A percentile compares a stretch with the other conserved stretches of the same genome.
These are phyloP conservation scores for Catocala fraxini DNA, from an alignment of 2,888 invertebrate species.

Conservation along the genomic window DNA sequence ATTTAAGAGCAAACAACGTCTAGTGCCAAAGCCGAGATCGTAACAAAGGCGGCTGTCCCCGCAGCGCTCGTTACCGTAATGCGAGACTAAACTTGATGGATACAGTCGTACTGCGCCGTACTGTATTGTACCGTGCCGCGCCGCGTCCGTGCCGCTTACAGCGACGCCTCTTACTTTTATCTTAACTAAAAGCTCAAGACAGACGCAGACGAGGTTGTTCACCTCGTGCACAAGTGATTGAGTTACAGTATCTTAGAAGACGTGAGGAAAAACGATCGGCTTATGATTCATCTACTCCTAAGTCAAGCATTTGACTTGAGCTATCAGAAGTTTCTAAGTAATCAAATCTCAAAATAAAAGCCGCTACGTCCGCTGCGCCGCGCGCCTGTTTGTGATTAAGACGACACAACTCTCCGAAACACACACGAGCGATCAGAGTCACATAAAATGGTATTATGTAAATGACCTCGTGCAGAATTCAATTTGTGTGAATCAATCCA, in stretches of 20 bases:
- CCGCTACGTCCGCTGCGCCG: not conserved
- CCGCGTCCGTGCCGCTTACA: slow-evolving; percentile 44
- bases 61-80: slow-evolving; percentile 66
- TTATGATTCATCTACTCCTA: slow-evolving; percentile 30
- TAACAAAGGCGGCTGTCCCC: slow-evolving; percentile 42
- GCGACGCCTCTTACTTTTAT: slow-evolving; percentile 58
- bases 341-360: slow-evolving; percentile 13
- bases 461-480: slow-evolving; percentile 50
- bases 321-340: slow-evolving; percentile 12
- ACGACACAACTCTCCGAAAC: slow-evolving; percentile 24
- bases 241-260: slow-evolving; percentile 39
- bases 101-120: slow-evolving; percentile 45
- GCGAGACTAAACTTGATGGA: slow-evolving; percentile 71
- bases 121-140: too few relatives aligned
- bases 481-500: slow-evolving; percentile 57
- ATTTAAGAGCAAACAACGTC: slow-evolving; percentile 43
- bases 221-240: slow-evolving; percentile 36
- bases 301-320: slow-evolving; percentile 15
- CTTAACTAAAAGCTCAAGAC: slow-evolving; percentile 55
- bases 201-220: slow-evolving; percentile 43
- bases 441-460: slow-evolving; percentile 52
- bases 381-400: slow-evolving; percentile 16
- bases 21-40: slow-evolving; percentile 39
- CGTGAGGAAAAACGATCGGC: slow-evolving; percentile 21
- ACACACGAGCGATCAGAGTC: slow-evolving; percentile 42